A percentile compares a stretch with the other conserved stretches of the same genome.
Conservation (phyloP, 2,888 invertebrate genomes). For the Agrotis exclamationis region DNA sequence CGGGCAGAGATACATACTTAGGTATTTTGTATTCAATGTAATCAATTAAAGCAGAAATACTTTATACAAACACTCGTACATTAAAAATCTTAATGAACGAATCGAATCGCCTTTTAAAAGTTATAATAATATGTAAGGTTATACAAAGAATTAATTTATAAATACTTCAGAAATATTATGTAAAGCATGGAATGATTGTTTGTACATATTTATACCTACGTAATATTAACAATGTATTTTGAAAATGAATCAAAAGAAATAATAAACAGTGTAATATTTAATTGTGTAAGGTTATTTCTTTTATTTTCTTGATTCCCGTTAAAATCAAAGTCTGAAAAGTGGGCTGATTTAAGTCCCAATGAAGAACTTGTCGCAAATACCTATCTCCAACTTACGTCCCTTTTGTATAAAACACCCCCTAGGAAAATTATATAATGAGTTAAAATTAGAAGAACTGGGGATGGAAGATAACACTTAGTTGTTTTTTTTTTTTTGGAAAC, state of each 20-base stretch:
- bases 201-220: slow-evolving; percentile 34
- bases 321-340: background rate
- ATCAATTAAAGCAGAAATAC: slow-evolving; percentile 2
- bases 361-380: no score
- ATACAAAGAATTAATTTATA: slow-evolving; percentile 34
- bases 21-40: background rate
- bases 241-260: slow-evolving; percentile 19
- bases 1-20: background rate
- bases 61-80: background rate
- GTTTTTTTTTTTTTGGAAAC: no score
- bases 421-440: no score
- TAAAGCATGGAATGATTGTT: slow-evolving; percentile 7
- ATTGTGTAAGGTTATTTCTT: background rate
- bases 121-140: background rate
- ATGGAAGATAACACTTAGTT: no score
- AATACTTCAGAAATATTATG: slow-evolving; percentile 6
- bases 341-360: no score
- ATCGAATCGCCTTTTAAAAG: background rate
- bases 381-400: no score
- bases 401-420: no score
- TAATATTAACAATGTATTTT: slow-evolving; percentile 30
- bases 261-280: slow-evolving; percentile 13
- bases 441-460: no score
- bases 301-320: background rate
- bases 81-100: background rate